These are phyloP conservation scores for Eleginops maclovinus DNA, from an alignment of 2,113 vertebrate genomes.

Conservation along the genomic window DNA sequence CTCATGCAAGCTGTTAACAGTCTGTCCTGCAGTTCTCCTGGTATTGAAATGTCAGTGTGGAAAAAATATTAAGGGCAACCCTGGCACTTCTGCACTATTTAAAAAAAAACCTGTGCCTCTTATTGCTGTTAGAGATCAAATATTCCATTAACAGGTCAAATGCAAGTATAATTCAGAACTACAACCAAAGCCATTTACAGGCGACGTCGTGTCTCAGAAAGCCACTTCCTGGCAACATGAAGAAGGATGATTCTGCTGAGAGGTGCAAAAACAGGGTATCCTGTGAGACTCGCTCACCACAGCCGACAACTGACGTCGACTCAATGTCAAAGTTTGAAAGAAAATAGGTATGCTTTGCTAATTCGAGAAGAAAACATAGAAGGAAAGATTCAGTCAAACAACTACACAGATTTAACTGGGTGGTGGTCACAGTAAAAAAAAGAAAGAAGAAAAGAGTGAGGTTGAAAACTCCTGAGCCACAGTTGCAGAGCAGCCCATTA, in stretches of 20 bases:
- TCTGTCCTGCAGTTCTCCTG: slow-evolving; percentile 10
- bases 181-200: slow-evolving; percentile 9
- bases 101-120: background rate
- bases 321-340: background rate
- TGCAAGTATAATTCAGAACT: slow-evolving; percentile 8
- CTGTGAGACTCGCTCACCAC: slow-evolving; percentile 48
- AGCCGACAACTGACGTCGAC: background rate
- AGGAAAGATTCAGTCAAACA: background rate
- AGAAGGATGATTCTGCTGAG: slow-evolving; percentile 50
- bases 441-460: background rate
- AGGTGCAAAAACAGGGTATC: slow-evolving; percentile 32
- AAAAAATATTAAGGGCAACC: background rate
- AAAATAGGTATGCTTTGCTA: background rate
- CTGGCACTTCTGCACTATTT: background rate
- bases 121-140: background rate
- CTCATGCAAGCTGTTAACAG: slow-evolving; percentile 2
- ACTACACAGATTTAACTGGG: background rate
- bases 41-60: slow-evolving; percentile 8
- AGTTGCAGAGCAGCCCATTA: background rate
- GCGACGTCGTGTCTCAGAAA: slow-evolving; percentile 42
- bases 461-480: background rate
- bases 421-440: slow-evolving; percentile 1
- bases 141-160: background rate
- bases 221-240: slow-evolving; percentile 74
- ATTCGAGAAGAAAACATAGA: background rate